Evolutionary conservation across 1,140 invertebrate genomes (phyloP).

Genomic region (Scaptomyza montana): DNA sequence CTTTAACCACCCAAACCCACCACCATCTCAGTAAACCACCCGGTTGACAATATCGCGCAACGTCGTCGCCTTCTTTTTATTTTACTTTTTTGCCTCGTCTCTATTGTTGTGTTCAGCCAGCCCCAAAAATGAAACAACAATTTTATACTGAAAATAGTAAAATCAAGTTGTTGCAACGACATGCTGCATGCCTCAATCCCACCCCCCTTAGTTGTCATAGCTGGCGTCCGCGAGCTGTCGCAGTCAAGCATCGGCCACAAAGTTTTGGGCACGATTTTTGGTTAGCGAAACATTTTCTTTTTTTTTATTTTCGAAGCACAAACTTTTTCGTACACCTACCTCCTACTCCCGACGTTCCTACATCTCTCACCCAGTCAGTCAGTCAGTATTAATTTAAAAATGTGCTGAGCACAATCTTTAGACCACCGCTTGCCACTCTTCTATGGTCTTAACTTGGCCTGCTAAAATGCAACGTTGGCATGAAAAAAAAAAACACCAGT

Average conservation of each 20-base stretch:
- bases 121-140: conserved; percentile 16
- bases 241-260: conserved; percentile 31
- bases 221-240: conserved; percentile 3
- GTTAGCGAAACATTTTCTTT: conserved; percentile 41
- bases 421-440: neutral
- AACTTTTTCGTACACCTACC: no score
- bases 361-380: conserved; percentile 7
- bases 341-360: no score
- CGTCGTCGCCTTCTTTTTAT: conserved; percentile 47
- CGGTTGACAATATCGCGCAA: conserved; percentile 72
- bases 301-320: no score
- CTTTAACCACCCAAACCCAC: neutral
- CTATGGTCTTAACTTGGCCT: neutral
- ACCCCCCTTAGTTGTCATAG: conserved; percentile 11
- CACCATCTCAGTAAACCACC: conserved; percentile 1
- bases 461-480: conserved; percentile 30
- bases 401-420: conserved; percentile 41
- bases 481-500: neutral
- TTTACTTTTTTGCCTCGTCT: conserved; percentile 35
- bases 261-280: conserved; percentile 54
- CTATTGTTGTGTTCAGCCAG: conserved; percentile 39
- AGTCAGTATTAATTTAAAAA: conserved; percentile 49
- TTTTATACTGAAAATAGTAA: conserved; percentile 28
- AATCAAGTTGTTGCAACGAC: conserved; percentile 44
- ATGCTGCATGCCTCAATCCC: conserved; percentile 5